Evolutionary conservation across 2,113 vertebrate species (phyloP).

Genomic region (Heterocephalus glaber): DNA sequence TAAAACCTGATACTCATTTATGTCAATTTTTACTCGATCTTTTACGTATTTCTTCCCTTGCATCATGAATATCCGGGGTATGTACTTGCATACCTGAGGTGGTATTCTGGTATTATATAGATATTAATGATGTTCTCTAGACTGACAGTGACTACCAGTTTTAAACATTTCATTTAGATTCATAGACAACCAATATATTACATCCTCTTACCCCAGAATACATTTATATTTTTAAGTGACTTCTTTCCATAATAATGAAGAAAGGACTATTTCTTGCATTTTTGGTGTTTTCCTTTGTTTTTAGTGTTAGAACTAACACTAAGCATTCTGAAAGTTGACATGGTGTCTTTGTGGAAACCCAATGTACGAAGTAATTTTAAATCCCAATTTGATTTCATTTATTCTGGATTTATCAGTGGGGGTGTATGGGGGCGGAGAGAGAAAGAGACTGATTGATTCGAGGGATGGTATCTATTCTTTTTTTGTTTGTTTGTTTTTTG

Average conservation of each 20-base stretch:
- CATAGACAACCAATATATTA: not conserved
- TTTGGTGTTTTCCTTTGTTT: not conserved
- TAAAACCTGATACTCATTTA: not conserved
- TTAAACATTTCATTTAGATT: constrained; percentile 27
- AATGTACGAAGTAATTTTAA: constrained; percentile 9
- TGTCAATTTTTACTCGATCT: not conserved
- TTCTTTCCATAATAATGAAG: not conserved
- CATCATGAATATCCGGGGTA: not conserved
- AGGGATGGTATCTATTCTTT: no score
- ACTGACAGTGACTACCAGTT: not conserved
- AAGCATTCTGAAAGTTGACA: not conserved
- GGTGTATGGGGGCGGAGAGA: no score
- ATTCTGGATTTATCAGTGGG: not conserved
- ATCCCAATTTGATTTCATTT: constrained; percentile 8
- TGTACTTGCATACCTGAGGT: not conserved
- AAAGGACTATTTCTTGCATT: not conserved
- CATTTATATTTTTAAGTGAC: not conserved
- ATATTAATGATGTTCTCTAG: not conserved
- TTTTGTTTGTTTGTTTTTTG: no score
- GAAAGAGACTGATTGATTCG: no score
- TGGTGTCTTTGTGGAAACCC: not conserved
- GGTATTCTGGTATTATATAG: not conserved
- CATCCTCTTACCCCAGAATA: not conserved
- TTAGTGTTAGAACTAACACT: not conserved
- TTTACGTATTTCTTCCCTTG: not conserved